Percentiles rank a stretch among this genome's conserved stretches.
phyloP scores from a whole-genome alignment of 2,797 vertebrate species.

The Hipposideros larvatus region DNA sequence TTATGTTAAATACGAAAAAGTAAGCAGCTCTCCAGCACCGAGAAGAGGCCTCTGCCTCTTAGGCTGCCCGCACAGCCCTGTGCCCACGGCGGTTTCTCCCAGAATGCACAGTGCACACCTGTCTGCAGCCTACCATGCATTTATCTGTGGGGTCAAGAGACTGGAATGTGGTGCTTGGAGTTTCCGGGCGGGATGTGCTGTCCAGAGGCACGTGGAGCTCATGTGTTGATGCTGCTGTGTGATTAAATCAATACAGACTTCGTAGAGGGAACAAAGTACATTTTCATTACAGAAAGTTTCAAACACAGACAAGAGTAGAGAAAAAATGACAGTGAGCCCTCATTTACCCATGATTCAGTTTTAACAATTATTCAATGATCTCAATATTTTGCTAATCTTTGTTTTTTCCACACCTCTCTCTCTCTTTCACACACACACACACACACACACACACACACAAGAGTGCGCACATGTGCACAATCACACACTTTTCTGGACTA shows the following conservation, averaged over 20 bases:
- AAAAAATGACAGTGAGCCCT: not conserved
- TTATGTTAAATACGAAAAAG: not conserved
- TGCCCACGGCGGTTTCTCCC: not conserved
- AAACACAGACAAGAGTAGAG: not conserved
- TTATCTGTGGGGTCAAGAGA: not conserved
- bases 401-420: not conserved
- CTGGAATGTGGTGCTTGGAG: not conserved
- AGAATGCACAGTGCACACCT: fast-evolving
- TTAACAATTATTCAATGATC: not conserved
- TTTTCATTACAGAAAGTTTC: not conserved
- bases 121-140: fast-evolving
- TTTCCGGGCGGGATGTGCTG: not conserved
- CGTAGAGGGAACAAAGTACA: not conserved
- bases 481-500: not conserved
- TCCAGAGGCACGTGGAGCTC: not conserved
- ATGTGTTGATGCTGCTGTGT: not conserved
- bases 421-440: not conserved
- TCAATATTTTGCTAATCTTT: not conserved
- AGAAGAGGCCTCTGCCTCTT: not conserved
- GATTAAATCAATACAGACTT: not conserved
- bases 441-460: not conserved
- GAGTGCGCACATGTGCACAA: too few relatives aligned
- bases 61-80: not conserved
- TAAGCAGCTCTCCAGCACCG: not conserved
- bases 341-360: not conserved